Conservation (phyloP, 2,113 vertebrate genomes). For the Nannobrachium achirus region DNA sequence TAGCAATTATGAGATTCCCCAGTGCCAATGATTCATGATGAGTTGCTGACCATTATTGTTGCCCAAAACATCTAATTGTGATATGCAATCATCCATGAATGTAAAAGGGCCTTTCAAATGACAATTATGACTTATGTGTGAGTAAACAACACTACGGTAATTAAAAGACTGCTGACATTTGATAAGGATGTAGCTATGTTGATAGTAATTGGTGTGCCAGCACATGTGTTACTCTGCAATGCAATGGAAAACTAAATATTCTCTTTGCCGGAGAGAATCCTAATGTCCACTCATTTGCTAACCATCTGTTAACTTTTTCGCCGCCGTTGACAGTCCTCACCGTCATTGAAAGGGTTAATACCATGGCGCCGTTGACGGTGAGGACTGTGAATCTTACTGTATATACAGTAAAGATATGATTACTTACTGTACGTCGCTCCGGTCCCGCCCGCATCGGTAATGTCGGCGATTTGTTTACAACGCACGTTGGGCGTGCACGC, state of each 20-base stretch:
- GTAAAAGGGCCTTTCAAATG: constrained; percentile 54
- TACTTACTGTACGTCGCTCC: too few species aligned
- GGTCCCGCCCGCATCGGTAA: too few species aligned
- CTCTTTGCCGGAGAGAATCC: neutral
- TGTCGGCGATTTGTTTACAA: too few species aligned
- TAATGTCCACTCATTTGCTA: neutral
- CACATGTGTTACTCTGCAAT: neutral
- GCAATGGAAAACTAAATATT: neutral
- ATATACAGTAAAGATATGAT: too few species aligned
- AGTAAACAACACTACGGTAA: constrained; percentile 61
- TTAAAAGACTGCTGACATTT: constrained; percentile 66
- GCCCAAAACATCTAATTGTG: constrained; percentile 67
- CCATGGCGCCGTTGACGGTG: too few species aligned
- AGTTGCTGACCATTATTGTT: constrained; percentile 67
- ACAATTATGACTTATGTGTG: constrained; percentile 54
- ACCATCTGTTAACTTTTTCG: neutral
- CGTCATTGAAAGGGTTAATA: too few species aligned
- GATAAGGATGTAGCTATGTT: constrained; percentile 46
- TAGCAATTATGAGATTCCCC: constrained; percentile 66
- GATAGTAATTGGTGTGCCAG: constrained; percentile 39
- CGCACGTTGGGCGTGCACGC: too few species aligned
- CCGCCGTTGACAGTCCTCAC: too few species aligned
- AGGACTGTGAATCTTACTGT: too few species aligned
- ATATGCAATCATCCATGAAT: constrained; percentile 60
- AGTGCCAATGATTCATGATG: constrained; percentile 70